These are phyloP conservation scores for Nemoura dubitans DNA, from an alignment of 2,888 invertebrate species.

Conservation along the genomic window DNA sequence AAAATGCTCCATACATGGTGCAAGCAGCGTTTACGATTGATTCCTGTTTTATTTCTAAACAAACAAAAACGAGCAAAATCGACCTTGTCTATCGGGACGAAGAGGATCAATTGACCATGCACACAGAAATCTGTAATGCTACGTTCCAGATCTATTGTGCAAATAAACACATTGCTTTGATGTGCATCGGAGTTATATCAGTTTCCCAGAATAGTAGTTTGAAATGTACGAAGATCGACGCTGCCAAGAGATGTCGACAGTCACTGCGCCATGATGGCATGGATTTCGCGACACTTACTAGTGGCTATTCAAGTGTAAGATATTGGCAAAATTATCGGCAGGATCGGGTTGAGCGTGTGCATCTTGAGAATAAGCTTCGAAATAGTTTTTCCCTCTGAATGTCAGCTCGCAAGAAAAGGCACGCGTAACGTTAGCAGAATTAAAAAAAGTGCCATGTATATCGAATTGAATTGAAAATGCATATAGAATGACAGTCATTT, in stretches of 20 bases:
- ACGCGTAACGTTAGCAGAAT: background rate
- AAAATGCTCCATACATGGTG: background rate
- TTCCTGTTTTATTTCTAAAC: background rate
- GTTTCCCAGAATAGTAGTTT: background rate
- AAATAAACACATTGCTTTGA: conserved; percentile 20
- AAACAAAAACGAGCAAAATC: background rate
- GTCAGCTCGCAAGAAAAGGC: background rate
- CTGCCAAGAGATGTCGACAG: background rate
- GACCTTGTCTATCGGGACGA: background rate
- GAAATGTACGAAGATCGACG: background rate
- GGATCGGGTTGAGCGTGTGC: background rate
- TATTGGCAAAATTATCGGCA: background rate
- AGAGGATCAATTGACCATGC: background rate
- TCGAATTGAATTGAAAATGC: background rate
- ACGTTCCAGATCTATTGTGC: background rate
- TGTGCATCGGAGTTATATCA: conserved; percentile 3
- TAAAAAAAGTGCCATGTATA: background rate
- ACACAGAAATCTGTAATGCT: background rate
- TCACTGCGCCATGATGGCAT: no score
- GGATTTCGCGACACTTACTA: background rate
- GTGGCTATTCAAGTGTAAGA: background rate
- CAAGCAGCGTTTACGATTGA: background rate
- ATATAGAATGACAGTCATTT: background rate
- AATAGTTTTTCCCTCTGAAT: background rate
- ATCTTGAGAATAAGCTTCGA: background rate